Percentiles rank a stretch among this genome's conserved stretches.
These are phyloP conservation scores for Scaptomyza reducta DNA, from an alignment of 2,888 invertebrate species.

Conservation along the genomic window DNA sequence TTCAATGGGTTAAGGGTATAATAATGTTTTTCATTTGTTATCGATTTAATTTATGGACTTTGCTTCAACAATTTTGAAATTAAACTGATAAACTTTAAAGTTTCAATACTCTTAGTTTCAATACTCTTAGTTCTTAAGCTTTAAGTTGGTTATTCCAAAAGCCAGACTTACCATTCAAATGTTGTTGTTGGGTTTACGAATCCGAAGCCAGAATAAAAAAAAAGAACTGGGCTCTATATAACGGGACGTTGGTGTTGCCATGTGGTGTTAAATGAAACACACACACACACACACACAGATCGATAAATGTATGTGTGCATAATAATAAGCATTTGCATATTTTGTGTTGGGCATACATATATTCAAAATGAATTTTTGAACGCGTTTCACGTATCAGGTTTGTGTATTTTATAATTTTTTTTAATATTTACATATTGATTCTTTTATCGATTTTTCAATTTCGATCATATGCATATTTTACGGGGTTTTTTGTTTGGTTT, in stretches of 20 bases:
- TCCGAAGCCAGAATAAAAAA: too few species aligned
- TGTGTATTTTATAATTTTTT: slow-evolving; percentile 21
- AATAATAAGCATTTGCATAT: neutral
- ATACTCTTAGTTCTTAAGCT: too few species aligned
- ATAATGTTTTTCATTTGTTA: too few species aligned
- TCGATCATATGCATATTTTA: slow-evolving; percentile 8
- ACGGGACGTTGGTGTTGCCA: slow-evolving; percentile 17
- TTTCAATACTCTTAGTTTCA: too few species aligned
- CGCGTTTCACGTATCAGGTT: slow-evolving; percentile 19
- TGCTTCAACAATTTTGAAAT: too few species aligned
- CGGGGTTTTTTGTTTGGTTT: slow-evolving; percentile 4
- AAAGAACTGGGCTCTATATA: too few species aligned
- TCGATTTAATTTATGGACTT: too few species aligned
- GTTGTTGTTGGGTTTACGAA: too few species aligned
- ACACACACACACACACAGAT: neutral
- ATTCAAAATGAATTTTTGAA: neutral
- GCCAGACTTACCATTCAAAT: too few species aligned
- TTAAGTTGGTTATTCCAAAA: too few species aligned
- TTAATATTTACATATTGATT: neutral
- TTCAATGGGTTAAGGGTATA: too few species aligned
- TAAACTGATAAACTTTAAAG: too few species aligned
- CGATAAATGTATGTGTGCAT: slow-evolving; percentile 2
- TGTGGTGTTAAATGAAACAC: slow-evolving; percentile 3
- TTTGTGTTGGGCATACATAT: neutral
- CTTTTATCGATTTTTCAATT: slow-evolving; percentile 2